Percentiles rank a stretch among this genome's conserved stretches.
Evolutionary conservation across 2,888 invertebrate species (phyloP).

Genomic region (Caenorhabditis panamensis): DNA sequence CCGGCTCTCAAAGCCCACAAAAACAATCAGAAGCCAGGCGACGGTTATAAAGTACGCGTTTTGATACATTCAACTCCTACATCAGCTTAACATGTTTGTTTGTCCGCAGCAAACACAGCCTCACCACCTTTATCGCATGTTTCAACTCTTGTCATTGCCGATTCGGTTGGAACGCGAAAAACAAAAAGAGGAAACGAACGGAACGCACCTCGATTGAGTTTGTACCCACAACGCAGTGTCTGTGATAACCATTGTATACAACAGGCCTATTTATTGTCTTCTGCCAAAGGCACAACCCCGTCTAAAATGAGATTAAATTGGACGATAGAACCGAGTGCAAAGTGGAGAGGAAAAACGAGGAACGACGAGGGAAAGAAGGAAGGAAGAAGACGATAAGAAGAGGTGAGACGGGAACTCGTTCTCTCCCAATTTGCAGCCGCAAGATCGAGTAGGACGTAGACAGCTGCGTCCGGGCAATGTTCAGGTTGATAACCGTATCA

Average conservation of each 20-base stretch:
- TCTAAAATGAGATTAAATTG: slow-evolving; percentile 57
- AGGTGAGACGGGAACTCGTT: slow-evolving; percentile 41
- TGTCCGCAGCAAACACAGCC: slow-evolving; percentile 14
- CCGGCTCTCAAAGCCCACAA: slow-evolving; percentile 5
- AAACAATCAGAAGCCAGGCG: slow-evolving; percentile 8
- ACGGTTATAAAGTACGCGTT: background rate
- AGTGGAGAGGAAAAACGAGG: slow-evolving; percentile 18
- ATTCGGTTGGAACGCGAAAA: slow-evolving; percentile 8
- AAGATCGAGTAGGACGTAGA: background rate
- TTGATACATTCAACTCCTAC: slow-evolving; percentile 9
- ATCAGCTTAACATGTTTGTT: slow-evolving; percentile 10
- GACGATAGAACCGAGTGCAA: slow-evolving; percentile 16
- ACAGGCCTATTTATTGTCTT: slow-evolving; percentile 35
- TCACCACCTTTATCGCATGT: slow-evolving; percentile 8
- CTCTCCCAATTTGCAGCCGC: slow-evolving; percentile 6
- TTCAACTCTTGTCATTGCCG: slow-evolving; percentile 8
- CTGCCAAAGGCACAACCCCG: slow-evolving; percentile 17
- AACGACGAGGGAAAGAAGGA: too few relatives aligned
- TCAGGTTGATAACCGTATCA: slow-evolving; percentile 19
- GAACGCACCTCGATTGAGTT: slow-evolving; percentile 62
- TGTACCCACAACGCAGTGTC: slow-evolving; percentile 68
- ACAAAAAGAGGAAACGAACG: slow-evolving; percentile 13
- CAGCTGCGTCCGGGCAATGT: slow-evolving; percentile 11
- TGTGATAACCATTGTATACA: slow-evolving; percentile 63
- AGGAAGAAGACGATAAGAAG: slow-evolving; percentile 5